Evolutionary conservation across 2,888 invertebrate genomes (phyloP), one percentile per base, ranked within the genome.

Genomic region (Coleophora flavipennella): DNA sequence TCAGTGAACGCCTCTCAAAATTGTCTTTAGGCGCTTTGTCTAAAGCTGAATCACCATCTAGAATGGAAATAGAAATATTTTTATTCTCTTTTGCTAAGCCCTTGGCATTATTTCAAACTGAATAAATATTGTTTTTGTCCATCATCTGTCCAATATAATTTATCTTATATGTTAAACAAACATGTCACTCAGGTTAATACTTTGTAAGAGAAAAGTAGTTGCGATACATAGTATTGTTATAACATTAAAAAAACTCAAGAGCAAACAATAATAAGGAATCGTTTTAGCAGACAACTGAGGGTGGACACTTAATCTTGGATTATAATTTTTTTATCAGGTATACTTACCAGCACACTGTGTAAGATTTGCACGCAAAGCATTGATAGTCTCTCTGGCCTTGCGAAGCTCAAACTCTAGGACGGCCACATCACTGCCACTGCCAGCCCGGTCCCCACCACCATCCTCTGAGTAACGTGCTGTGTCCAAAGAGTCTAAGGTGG

Each of bases 381-480:
- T 91, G 33, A 95, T 95, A 8, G 93, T 94, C 70, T 95, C 95
- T 54, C 90, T 90, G 1, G 95, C 95, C 72, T 95, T 95, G 37
- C 95, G 78, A 12, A 95, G 71, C 65, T 95, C 95, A 86, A 95
- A 95, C 71, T 95, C 95, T 13, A 96, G 76, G 9, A 95, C 92
- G 34, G 95, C 95, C 1, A 95, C 90, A 75, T 94, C 94, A 2
- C 89, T 87, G n/a, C 91, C 91, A 57, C 90, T 86, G 28, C 90
- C 92, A 0, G 92, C 94, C 68, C 95, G 91, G 74, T 95, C 95
- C 1, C 95, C 83, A 35, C 90, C 92, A 0, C 94, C 94, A 80
- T 95, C 95, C 79, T 95, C 95, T 1, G 95, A 95, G 64, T 91
- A 93, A 43, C 94, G 85, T 3, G 94, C 91, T 62, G 94, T 91